Evolutionary conservation across 2,113 vertebrate genomes (phyloP).

Genomic region (Stegostoma tigrinum): DNA sequence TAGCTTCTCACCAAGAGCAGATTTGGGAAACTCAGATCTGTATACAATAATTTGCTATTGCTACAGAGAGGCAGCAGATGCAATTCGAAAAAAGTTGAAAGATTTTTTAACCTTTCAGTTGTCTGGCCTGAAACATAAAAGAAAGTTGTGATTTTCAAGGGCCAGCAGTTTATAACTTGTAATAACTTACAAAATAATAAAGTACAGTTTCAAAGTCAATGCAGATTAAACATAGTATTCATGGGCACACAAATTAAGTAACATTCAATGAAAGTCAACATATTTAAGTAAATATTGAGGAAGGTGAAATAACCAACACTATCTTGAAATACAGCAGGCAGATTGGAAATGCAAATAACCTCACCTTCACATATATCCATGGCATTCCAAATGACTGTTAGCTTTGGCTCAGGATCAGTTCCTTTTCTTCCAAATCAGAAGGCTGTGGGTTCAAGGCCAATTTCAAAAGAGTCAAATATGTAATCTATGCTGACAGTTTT

Average conservation of each 20-base stretch:
- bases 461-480: neutral
- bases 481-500: neutral
- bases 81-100: neutral
- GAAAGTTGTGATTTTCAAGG: neutral
- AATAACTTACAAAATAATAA: neutral
- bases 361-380: neutral
- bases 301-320: neutral
- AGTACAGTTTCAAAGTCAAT: neutral
- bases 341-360: neutral
- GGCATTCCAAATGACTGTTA: neutral
- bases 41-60: neutral
- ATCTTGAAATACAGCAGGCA: neutral
- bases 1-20: neutral
- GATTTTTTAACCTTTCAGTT: neutral
- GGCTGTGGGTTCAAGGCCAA: neutral
- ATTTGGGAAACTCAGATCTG: neutral
- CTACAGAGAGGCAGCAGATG: slow-evolving; percentile 4
- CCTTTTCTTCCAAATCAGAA: neutral
- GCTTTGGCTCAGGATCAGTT: neutral
- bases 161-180: neutral
- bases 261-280: neutral
- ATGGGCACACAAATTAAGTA: neutral
- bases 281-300: neutral
- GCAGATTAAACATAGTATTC: neutral
- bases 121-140: neutral